Percentiles rank a stretch among this genome's conserved stretches.
phyloP scores from a whole-genome alignment of 2,113 vertebrate species.

The Carlito syrichta region DNA sequence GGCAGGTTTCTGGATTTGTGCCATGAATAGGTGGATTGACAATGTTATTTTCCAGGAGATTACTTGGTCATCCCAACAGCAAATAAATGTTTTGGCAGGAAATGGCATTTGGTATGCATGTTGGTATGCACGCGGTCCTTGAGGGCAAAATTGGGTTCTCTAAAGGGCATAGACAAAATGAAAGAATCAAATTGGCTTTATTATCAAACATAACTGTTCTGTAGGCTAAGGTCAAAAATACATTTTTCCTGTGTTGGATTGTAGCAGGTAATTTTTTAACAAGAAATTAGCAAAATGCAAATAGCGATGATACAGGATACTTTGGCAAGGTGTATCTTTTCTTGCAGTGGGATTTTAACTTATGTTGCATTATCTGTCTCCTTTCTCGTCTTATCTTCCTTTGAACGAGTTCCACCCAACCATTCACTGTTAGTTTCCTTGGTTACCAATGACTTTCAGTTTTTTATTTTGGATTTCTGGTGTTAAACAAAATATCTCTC shows the following conservation, averaged over 20 bases:
- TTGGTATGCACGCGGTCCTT: background rate
- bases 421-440: conserved; percentile 77
- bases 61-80: background rate
- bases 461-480: conserved; percentile 75
- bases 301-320: background rate
- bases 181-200: conserved; percentile 25
- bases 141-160: background rate
- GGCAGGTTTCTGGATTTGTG: background rate
- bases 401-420: conserved; percentile 62
- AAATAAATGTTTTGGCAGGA: background rate
- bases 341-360: conserved; percentile 32
- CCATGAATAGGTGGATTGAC: background rate
- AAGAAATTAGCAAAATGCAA: conserved; percentile 6
- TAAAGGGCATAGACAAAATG: conserved; percentile 3
- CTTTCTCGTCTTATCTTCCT: conserved; percentile 43
- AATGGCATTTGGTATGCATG: background rate
- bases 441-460: conserved; percentile 80
- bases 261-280: background rate
- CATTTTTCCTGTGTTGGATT: background rate
- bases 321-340: background rate
- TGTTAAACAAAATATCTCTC: conserved; percentile 63
- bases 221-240: background rate
- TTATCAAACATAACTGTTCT: background rate
- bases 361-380: conserved; percentile 27
- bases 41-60: background rate